Base-by-base conservation (phyloP, 2,797 vertebrate genomes). In the Scyliorhinus canicula region DNA sequence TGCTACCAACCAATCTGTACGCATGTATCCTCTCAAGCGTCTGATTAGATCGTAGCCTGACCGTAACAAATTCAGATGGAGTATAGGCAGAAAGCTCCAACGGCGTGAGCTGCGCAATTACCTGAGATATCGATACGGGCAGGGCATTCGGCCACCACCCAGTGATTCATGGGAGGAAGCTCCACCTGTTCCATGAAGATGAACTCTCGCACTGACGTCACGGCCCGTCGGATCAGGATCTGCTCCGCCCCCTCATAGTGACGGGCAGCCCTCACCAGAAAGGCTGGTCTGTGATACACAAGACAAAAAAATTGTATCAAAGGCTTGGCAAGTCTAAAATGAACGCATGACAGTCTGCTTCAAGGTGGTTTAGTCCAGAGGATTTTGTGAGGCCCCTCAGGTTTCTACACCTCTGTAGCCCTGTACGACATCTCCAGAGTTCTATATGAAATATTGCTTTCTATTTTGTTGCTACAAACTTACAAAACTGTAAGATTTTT, bases 201-300 rank as follows among this genome's bases (percentile, higher is more conserved):
- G 91, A 99, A 99, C 95, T 67, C 96, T 95, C 97, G 97, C 0
- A 98, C 98, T 90, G 98, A 98, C 98, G 98, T 99, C 96, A 99
- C 98, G 0, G 98, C 98, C 95, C 97, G 97, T 52, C 98, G 97
- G 4, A 99, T 96, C 1, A 99, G 97, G 95, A 99, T 98, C 97
- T 99, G 99, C 60, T 97, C 98, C 0, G 99, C 99, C 0, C 98
- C 98, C 95, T 99, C 99, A 0, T 99, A 99, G 96, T 99, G 99
- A 26, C 99, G 97, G 44, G 99, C 98, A 0, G 99, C 99, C 88
- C 99, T 97, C 28, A 99, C 98, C 95, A 99, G 97, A 95, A 99
- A 96, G 95, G 97, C 98, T 0, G 98, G 98, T 95, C 99, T 99
- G 96, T 1, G 26, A 26, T 12, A 85, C 65, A 47, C 47, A 35